A percentile compares a stretch with the other conserved stretches of the same genome.
Evolutionary conservation across 2,113 vertebrate genomes (phyloP).

Genomic region (Phocoena phocoena): DNA sequence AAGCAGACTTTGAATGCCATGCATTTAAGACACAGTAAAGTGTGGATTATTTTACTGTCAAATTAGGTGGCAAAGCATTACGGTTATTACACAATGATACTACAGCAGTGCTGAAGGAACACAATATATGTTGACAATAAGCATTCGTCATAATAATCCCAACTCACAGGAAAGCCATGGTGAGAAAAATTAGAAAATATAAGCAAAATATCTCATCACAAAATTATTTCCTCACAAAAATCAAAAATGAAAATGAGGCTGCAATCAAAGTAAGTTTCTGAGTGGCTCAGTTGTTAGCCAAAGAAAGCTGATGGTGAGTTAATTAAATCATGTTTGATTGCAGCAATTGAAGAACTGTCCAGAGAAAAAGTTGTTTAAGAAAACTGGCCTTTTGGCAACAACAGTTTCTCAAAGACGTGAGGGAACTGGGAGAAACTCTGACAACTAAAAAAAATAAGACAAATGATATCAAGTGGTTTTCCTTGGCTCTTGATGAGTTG

Average conservation of each 20-base stretch:
- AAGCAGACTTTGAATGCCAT: background rate
- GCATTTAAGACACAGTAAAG: background rate
- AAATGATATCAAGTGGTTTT: background rate
- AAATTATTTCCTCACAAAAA: background rate
- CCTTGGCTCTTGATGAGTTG: background rate
- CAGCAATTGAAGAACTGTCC: background rate
- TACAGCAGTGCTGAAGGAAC: background rate
- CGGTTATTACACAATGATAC: background rate
- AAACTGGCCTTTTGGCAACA: background rate
- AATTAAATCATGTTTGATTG: too few species aligned
- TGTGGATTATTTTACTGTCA: background rate
- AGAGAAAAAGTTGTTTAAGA: background rate
- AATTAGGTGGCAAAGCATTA: background rate
- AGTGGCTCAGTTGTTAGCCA: too few species aligned
- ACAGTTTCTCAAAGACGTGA: background rate
- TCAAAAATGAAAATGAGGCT: too few species aligned
- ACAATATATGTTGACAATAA: background rate
- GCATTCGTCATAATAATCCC: background rate
- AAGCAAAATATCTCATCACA: background rate
- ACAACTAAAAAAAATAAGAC: background rate
- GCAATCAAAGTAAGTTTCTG: too few species aligned
- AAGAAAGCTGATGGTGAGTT: too few species aligned
- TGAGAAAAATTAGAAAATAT: background rate
- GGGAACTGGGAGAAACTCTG: background rate
- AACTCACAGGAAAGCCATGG: background rate